phyloP scores from a whole-genome alignment of 2,888 invertebrate species.

The Sepiola atlantica region DNA sequence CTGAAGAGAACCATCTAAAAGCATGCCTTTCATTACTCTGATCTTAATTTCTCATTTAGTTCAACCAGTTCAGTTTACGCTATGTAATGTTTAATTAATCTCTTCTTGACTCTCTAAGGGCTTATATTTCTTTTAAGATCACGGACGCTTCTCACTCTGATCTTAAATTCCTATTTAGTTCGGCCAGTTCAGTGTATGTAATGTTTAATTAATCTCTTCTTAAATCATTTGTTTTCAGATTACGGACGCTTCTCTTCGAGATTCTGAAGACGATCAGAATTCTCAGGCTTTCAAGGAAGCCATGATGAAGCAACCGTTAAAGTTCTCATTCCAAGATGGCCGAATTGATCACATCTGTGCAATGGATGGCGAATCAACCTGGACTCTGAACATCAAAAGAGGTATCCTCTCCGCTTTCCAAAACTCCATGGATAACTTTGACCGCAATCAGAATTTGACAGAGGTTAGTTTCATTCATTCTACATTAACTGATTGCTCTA shows the following conservation, averaged over 20 bases:
- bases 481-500: background rate
- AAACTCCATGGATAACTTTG: slow-evolving; percentile 89
- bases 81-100: too few relatives aligned
- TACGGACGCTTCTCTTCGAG: background rate
- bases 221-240: background rate
- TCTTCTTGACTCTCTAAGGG: too few relatives aligned
- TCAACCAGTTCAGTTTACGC: too few relatives aligned
- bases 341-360: slow-evolving; percentile 86
- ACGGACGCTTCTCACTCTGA: background rate
- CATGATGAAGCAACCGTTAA: slow-evolving; percentile 78
- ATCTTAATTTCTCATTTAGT: too few relatives aligned
- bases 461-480: slow-evolving; percentile 57
- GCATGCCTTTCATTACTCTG: background rate
- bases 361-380: slow-evolving; percentile 85
- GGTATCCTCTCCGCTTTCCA: slow-evolving; percentile 91
- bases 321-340: slow-evolving; percentile 87
- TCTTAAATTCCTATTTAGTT: too few relatives aligned
- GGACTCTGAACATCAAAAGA: slow-evolving; percentile 91
- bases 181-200: too few relatives aligned
- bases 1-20: background rate
- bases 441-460: slow-evolving; percentile 76
- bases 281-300: slow-evolving; percentile 33
- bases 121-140: background rate
- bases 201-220: too few relatives aligned
- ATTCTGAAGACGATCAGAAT: background rate